Conservation (phyloP, 2,797 vertebrate species). For the Phyllotis vaccarum region DNA sequence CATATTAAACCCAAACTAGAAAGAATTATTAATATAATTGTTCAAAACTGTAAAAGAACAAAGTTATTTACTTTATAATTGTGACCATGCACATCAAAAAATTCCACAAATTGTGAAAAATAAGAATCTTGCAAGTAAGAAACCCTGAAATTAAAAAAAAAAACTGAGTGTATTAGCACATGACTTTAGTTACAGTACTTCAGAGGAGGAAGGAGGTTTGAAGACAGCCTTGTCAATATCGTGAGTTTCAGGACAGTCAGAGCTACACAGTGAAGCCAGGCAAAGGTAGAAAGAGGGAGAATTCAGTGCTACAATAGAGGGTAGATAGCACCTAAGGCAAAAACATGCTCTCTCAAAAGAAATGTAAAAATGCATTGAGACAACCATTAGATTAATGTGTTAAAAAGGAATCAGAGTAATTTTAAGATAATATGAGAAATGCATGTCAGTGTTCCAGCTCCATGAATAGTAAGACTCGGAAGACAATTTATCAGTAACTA, state of each 20-base stretch:
- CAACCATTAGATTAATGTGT: neutral
- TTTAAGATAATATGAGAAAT: neutral
- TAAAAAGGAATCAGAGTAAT: neutral
- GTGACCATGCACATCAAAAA: neutral
- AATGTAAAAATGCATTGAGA: neutral
- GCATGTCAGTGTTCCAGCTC: neutral
- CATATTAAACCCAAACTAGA: neutral
- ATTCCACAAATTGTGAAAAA: neutral
- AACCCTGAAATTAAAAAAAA: conserved; percentile 12
- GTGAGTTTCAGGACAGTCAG: neutral
- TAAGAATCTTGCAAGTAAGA: neutral
- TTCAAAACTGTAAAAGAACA: neutral
- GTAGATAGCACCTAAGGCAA: neutral
- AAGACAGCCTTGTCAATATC: neutral
- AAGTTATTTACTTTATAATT: neutral
- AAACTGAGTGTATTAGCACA: neutral
- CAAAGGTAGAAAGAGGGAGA: neutral
- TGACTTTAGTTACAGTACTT: neutral
- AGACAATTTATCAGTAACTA: neutral
- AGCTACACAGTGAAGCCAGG: too few relatives aligned
- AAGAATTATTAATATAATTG: neutral
- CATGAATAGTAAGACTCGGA: neutral
- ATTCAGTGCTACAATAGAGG: neutral
- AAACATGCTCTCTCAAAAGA: neutral
- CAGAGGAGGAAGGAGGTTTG: neutral